Base-by-base conservation (phyloP, 1,140 invertebrate genomes). In the Micrasema minimum region DNA sequence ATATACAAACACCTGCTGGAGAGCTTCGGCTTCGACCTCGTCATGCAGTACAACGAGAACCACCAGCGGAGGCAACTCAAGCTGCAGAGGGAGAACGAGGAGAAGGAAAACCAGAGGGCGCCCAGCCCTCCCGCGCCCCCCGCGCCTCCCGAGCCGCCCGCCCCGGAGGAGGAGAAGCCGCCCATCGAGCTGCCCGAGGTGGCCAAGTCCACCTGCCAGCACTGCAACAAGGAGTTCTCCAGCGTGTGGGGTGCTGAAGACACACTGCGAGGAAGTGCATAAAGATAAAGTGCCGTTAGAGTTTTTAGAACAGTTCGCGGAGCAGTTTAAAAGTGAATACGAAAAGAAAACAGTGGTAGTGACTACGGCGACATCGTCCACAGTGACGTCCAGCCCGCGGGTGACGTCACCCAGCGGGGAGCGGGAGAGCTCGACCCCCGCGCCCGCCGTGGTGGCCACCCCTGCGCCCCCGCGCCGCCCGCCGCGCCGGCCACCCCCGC, bases 41-140 rank as follows among this genome's bases (percentile, higher is more conserved):
- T 97, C 3, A 96, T 97, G 94, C 96, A 97, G 81, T 97, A 96
- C 80, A 96, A 96, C 83, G 95, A 97, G 80, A 93, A 93, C 78
- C 92, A 94, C 77, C 92, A 94, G 79, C 87, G 90, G 77, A 79
- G 87, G 38, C 85, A 88, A 64, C 80, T 84, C 45, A 89, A 90
- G 77, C 75, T 84, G 62, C 72, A 76, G 67, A 80, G 83, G 78
- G 81, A 82, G 77, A 82, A 83, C 66, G 82, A 82, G 43, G 86
- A 85, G 57, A 69, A 61, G 41, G 81, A 83, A 66, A 80, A 78
- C 1, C 80, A 81, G 2, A 83, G 85, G 5, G 85, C 83, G 16
- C 85, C 87, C 38, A 85, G 86, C 22, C 86, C 87, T 22, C 85
- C 83, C 20, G 80, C 82, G 35, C 79, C 81, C 16, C 82, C 85